Percentiles rank a stretch among this genome's conserved stretches.
Evolutionary conservation across 64 coral and sea anemone species (phyloP).

Genomic region (Exaiptasia diaphana): DNA sequence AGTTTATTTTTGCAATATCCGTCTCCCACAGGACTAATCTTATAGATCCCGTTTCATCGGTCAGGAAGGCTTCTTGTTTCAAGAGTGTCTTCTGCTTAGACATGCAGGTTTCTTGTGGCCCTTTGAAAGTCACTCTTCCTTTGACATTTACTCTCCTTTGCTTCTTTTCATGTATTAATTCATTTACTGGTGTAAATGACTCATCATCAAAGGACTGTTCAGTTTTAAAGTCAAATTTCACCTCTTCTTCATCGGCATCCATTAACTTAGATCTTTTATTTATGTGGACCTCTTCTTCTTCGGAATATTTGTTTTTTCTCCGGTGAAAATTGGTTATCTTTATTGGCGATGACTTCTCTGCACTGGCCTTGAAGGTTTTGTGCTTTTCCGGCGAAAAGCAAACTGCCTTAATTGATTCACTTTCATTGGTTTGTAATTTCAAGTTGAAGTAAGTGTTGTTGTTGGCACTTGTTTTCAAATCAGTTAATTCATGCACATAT

Average conservation of each 20-base stretch:
- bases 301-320: constrained; percentile 35
- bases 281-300: constrained; percentile 63
- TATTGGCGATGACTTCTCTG: constrained; percentile 56
- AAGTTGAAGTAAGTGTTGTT: constrained; percentile 52
- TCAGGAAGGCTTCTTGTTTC: constrained; percentile 53
- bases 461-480: constrained; percentile 50
- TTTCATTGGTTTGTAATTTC: constrained; percentile 27
- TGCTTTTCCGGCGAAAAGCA: constrained; percentile 61
- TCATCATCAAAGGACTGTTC: constrained; percentile 24
- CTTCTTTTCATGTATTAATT: constrained; percentile 48
- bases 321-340: constrained; percentile 47
- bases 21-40: constrained; percentile 71
- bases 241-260: constrained; percentile 46
- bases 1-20: constrained; percentile 49
- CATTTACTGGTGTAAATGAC: constrained; percentile 45
- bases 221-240: constrained; percentile 47
- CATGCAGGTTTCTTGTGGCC: constrained; percentile 38
- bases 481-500: too few relatives aligned
- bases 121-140: constrained; percentile 42
- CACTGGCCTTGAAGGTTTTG: constrained; percentile 36
- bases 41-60: constrained; percentile 60
- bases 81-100: constrained; percentile 48
- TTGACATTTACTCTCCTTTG: constrained; percentile 57
- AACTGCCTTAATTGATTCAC: constrained; percentile 51
- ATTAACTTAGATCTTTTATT: constrained; percentile 64